Conservation (phyloP, 2,888 invertebrate genomes). For the Drosophila antonietae region DNA sequence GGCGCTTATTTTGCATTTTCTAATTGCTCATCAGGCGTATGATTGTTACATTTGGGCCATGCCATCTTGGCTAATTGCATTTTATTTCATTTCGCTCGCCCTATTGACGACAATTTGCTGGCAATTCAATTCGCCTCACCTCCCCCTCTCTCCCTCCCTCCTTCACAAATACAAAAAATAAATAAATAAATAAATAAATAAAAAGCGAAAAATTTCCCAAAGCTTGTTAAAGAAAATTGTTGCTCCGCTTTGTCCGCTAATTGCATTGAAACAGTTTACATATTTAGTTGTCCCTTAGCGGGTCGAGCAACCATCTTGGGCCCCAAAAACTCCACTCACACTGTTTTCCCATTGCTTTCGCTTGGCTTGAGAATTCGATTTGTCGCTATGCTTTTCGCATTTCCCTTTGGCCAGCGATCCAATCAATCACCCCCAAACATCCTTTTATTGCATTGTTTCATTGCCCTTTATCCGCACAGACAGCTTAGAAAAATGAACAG, state of each 20-base stretch:
- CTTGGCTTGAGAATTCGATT: slow-evolving; percentile 22
- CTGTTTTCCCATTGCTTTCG: not conserved
- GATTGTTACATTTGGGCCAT: slow-evolving; percentile 50
- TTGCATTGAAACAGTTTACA: slow-evolving; percentile 36
- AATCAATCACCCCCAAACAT: slow-evolving; percentile 43
- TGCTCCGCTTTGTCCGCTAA: slow-evolving; percentile 28
- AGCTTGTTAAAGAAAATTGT: slow-evolving; percentile 24
- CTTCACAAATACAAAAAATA: too few species aligned
- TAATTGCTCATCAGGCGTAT: slow-evolving; percentile 69
- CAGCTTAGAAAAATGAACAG: slow-evolving; percentile 34
- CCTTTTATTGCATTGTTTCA: slow-evolving; percentile 39
- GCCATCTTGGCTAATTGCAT: slow-evolving; percentile 48
- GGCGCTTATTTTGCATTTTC: slow-evolving; percentile 67
- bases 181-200: too few species aligned
- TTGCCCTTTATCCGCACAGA: slow-evolving; percentile 43
- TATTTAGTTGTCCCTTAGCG: slow-evolving; percentile 19
- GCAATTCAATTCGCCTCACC: slow-evolving; percentile 15
- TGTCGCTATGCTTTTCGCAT: slow-evolving; percentile 15
- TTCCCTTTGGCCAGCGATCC: slow-evolving; percentile 9
- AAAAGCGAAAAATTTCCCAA: slow-evolving; percentile 22
- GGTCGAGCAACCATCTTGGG: not conserved
- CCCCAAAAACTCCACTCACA: not conserved
- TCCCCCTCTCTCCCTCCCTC: not conserved
- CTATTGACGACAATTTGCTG: slow-evolving; percentile 43
- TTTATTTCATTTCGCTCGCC: slow-evolving; percentile 50